Conservation (phyloP, 1,140 invertebrate species). For the Bombus ignitus region DNA sequence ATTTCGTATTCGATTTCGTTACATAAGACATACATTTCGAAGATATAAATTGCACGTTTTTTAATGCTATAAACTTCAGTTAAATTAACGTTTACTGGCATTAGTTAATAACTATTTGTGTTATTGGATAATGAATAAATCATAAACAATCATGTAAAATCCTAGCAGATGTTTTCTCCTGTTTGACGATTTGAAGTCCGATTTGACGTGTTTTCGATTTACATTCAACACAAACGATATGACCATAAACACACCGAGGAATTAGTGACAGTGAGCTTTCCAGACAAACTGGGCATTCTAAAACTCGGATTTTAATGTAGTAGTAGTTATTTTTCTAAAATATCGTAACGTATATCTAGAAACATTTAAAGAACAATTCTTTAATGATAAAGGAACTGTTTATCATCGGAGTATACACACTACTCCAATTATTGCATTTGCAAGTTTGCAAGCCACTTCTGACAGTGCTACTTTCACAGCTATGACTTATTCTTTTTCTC, state of each 20-base stretch:
- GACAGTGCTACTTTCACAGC: slow-evolving; percentile 76
- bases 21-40: too few relatives aligned
- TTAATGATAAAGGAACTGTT: neutral
- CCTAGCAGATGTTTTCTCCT: too few relatives aligned
- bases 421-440: slow-evolving; percentile 78
- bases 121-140: too few relatives aligned
- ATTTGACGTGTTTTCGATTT: too few relatives aligned
- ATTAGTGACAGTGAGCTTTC: slow-evolving; percentile 85
- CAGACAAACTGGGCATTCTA: slow-evolving; percentile 86
- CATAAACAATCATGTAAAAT: too few relatives aligned
- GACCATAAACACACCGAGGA: slow-evolving; percentile 86
- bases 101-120: too few relatives aligned
- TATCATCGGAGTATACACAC: slow-evolving; percentile 65
- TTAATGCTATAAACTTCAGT: too few relatives aligned
- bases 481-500: slow-evolving; percentile 76
- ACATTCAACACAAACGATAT: too few relatives aligned
- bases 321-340: neutral
- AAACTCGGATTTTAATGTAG: slow-evolving; percentile 59
- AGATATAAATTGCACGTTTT: too few relatives aligned
- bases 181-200: too few relatives aligned
- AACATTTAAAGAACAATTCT: neutral
- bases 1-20: accelerated
- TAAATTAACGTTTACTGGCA: too few relatives aligned
- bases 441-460: slow-evolving; percentile 75
- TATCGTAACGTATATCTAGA: neutral